Conservation (phyloP, 2,797 vertebrate genomes). For the Fringilla coelebs region DNA sequence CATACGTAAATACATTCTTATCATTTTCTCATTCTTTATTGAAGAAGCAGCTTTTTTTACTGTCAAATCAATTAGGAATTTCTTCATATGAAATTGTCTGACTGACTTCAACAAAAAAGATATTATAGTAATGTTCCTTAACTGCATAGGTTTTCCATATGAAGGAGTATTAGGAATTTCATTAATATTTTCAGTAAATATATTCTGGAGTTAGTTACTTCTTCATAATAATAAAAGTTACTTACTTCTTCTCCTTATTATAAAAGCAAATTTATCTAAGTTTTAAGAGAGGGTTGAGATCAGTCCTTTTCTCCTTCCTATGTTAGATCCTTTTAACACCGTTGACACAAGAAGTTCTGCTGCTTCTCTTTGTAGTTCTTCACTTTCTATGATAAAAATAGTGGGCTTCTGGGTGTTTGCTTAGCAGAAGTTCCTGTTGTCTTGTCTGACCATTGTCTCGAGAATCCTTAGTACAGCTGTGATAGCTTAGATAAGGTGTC, state of each 20-base stretch:
- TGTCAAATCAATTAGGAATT: conserved; percentile 37
- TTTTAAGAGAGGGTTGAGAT: background rate
- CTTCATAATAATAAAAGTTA: background rate
- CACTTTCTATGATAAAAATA: background rate
- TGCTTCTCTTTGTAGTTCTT: background rate
- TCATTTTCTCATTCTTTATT: background rate
- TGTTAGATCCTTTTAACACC: background rate
- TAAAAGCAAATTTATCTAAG: background rate
- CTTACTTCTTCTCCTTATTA: background rate
- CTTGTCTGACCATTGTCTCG: background rate
- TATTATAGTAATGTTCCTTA: background rate
- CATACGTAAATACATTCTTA: background rate
- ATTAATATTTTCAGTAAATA: conserved; percentile 14
- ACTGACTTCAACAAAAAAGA: background rate
- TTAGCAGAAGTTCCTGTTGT: background rate
- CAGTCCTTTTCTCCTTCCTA: background rate
- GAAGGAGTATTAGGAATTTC: background rate
- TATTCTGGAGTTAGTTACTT: background rate
- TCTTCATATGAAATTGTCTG: conserved; percentile 13
- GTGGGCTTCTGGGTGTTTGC: background rate
- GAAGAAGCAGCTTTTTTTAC: conserved; percentile 38
- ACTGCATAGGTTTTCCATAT: background rate
- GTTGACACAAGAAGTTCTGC: background rate
- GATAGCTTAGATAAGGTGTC: background rate
- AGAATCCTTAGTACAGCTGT: background rate